These are phyloP conservation scores for Patiria miniata DNA, from an alignment of 35 echinoderm and acorn worm species.

Conservation along the genomic window DNA sequence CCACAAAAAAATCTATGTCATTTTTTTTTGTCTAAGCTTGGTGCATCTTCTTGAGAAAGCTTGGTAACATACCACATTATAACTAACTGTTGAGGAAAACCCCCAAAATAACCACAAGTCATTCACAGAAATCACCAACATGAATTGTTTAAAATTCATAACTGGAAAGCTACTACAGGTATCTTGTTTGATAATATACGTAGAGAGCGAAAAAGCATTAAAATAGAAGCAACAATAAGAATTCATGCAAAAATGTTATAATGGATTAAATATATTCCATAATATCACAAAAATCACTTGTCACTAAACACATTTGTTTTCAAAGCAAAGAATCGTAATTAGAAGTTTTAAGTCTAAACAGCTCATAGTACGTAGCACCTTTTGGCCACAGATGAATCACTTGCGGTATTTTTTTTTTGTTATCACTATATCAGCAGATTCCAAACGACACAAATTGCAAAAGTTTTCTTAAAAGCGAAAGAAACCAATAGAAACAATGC, in stretches of 20 bases:
- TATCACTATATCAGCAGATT: conserved; percentile 1
- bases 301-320: conserved; percentile 17
- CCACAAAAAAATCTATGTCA: not conserved
- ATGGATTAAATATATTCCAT: conserved; percentile 18
- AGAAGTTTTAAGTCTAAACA: conserved; percentile 22
- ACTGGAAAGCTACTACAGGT: conserved; percentile 22
- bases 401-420: not conserved
- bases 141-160: conserved; percentile 17
- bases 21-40: not conserved
- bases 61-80: conserved; percentile 1
- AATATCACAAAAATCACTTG: conserved; percentile 14
- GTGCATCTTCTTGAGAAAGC: not conserved
- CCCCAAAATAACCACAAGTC: conserved; percentile 25
- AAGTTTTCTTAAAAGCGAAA: not conserved
- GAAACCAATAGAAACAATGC: not conserved
- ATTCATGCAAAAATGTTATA: conserved; percentile 32
- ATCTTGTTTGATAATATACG: conserved; percentile 7
- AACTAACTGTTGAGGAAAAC: not conserved
- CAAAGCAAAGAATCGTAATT: conserved; percentile 29
- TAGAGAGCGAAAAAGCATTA: conserved; percentile 27
- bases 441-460: not conserved
- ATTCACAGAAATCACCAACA: conserved; percentile 11
- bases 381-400: conserved; percentile 10
- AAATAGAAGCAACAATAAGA: conserved; percentile 29
- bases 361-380: conserved; percentile 6